phyloP scores from a whole-genome alignment of 2,113 vertebrate genomes.

The Malurus alboscapulatus region DNA sequence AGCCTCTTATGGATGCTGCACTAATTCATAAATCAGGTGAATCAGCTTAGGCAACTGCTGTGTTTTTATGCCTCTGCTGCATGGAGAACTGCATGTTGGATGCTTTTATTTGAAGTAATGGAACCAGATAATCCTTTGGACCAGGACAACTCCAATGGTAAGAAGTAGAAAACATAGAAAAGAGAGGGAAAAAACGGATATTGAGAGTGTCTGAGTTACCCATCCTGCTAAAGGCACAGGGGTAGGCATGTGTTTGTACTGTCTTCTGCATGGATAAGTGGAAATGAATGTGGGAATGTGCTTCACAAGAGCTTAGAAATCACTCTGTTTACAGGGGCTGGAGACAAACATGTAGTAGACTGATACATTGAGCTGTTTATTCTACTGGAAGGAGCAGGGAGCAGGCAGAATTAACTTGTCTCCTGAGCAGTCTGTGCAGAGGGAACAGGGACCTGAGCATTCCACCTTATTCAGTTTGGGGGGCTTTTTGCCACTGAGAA shows the following conservation, averaged over 20 bases:
- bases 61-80: conserved; percentile 64
- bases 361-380: background rate
- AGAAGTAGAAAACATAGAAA: conserved; percentile 66
- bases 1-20: conserved; percentile 75
- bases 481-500: conserved; percentile 34
- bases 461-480: background rate
- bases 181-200: conserved; percentile 7
- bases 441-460: background rate
- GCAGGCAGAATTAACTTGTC: background rate
- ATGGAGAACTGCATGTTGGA: conserved; percentile 72
- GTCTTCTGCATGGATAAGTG: conserved; percentile 33
- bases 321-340: conserved; percentile 17
- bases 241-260: conserved; percentile 34
- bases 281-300: conserved; percentile 29
- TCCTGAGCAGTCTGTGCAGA: background rate
- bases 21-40: conserved; percentile 78
- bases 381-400: background rate
- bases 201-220: conserved; percentile 49
- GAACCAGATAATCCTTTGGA: conserved; percentile 75
- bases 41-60: conserved; percentile 65
- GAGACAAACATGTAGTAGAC: background rate
- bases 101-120: conserved; percentile 74
- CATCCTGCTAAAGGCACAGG: conserved; percentile 32
- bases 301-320: conserved; percentile 45
- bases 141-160: conserved; percentile 80